Base-by-base conservation (phyloP, 2,888 invertebrate genomes). In the Spilarctia lutea region DNA sequence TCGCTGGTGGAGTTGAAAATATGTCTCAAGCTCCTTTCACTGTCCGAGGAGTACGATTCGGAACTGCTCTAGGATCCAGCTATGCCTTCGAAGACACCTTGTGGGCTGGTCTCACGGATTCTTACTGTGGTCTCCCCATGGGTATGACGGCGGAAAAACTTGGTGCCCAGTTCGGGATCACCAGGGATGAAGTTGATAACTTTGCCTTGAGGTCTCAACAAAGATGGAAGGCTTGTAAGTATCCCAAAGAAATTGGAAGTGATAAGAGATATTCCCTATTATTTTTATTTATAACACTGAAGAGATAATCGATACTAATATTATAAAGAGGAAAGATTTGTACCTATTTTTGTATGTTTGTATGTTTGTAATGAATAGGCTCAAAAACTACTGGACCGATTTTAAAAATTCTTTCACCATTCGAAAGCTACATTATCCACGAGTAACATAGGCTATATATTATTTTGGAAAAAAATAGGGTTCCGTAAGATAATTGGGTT, bases 141-240 rank as follows among this genome's bases (percentile, higher is more conserved):
- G 99, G 98, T 3, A 93, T 99, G 88, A 99, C 99, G 0, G 99
- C 99, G 0, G 99, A 99, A 94, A 99, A 99, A 91, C 96, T 99
- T 68, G 99, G 98, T 0, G 94, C 90, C 0, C 97, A 99, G 91
- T 98, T 97, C 89, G 97, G 97, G 70, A 96, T 99, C 70, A 97
- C 97, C 3, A 96, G 98, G 76, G 97, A 98, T 81, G 98, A 98
- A 85, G 98, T 98, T 71, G 99, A 99, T 89, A 96, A 97, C 80
- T 99, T 97, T 93, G 97, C 99, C 0, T 90, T 99, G 6, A 96
- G 96, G 78, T 99, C 99, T 0, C 99, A 99, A 89, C 96, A 97
- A 83, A 96, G 97, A 78, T 99, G 99, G 99, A 98, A 98, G 93
- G 96, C 96, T 88, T 97, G 98, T 98, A 87, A 91, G 92, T 88